These are phyloP conservation scores for Pocota personata DNA, from an alignment of 2,888 invertebrate genomes.

Conservation along the genomic window DNA sequence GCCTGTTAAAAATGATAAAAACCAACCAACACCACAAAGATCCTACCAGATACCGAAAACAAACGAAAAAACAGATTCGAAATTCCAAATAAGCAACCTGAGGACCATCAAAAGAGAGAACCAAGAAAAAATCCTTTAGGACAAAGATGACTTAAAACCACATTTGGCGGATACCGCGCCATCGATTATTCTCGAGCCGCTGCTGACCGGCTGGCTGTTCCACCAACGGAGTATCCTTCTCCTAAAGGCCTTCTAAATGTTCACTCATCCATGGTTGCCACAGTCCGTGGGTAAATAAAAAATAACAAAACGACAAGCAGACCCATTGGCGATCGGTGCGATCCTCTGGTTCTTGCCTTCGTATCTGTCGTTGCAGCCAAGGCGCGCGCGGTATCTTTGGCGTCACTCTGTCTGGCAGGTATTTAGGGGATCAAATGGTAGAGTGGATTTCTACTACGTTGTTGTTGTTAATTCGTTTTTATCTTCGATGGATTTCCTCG, in stretches of 20 bases:
- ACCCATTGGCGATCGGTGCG: slow-evolving; percentile 33
- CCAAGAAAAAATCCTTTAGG: slow-evolving; percentile 24
- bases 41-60: slow-evolving; percentile 19
- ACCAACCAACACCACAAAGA: slow-evolving; percentile 54
- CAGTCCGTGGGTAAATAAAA: slow-evolving; percentile 11
- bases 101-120: slow-evolving; percentile 37
- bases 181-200: slow-evolving; percentile 49
- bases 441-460: slow-evolving; percentile 42
- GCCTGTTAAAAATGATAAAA: slow-evolving; percentile 57
- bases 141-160: slow-evolving; percentile 72
- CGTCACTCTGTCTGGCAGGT: slow-evolving; percentile 74
- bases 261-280: slow-evolving; percentile 63
- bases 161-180: slow-evolving; percentile 63
- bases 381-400: slow-evolving; percentile 69
- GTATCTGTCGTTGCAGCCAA: slow-evolving; percentile 16
- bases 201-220: slow-evolving; percentile 10
- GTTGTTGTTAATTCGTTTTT: slow-evolving; percentile 39
- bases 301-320: slow-evolving; percentile 22
- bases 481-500: slow-evolving; percentile 51
- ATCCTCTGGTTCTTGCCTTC: slow-evolving; percentile 6
- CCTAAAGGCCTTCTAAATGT: slow-evolving; percentile 44
- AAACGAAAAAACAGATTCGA: slow-evolving; percentile 30
- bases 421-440: slow-evolving; percentile 69
- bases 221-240: slow-evolving; percentile 25
- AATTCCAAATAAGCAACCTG: slow-evolving; percentile 51